Conservation (phyloP, 2,113 vertebrate species). For the Urocitellus parryii region DNA sequence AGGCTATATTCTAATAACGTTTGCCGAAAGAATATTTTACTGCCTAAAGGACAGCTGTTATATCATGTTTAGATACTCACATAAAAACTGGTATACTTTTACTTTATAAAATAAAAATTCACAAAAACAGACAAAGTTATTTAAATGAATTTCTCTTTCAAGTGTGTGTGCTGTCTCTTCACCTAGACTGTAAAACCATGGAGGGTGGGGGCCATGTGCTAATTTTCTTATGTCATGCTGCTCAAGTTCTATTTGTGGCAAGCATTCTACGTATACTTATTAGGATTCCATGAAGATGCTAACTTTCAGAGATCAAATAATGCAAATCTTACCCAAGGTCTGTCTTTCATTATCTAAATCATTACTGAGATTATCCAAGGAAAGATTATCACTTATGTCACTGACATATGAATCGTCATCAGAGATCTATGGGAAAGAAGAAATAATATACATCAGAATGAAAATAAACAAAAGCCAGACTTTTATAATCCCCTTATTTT, state of each 20-base stretch:
- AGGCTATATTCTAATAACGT: neutral
- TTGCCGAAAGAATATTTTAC: neutral
- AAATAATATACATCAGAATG: conserved; percentile 31
- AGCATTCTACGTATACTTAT: neutral
- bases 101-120: conserved; percentile 34
- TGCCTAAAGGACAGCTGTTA: neutral
- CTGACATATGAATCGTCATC: conserved; percentile 98
- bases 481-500: neutral
- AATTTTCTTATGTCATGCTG: neutral
- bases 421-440: conserved; percentile 89
- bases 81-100: neutral
- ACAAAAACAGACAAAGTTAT: neutral
- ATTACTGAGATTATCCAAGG: conserved; percentile 96
- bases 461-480: neutral
- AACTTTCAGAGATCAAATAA: conserved; percentile 50
- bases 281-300: neutral
- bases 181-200: neutral
- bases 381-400: conserved; percentile 97
- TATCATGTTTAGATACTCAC: conserved; percentile 11
- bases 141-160: conserved; percentile 15
- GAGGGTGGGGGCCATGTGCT: neutral
- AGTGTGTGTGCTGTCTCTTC: neutral
- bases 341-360: conserved; percentile 93
- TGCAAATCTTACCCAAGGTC: conserved; percentile 88
- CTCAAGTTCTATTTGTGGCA: neutral